Evolutionary conservation across 2,888 invertebrate genomes (phyloP).

Genomic region (Podabrus alpinus): DNA sequence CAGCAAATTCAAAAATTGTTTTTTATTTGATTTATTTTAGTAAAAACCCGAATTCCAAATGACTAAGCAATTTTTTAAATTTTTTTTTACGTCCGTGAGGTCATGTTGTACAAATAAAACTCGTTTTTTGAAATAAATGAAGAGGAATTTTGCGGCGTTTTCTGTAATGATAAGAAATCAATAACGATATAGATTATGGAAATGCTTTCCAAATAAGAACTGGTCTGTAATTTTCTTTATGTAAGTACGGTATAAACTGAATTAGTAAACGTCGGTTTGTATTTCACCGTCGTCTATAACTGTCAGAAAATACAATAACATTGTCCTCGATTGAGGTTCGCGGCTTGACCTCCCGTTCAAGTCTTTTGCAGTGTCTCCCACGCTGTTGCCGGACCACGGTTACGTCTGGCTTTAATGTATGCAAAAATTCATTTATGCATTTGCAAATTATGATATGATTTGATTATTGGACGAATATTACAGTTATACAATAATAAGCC

Average conservation of each 20-base stretch:
- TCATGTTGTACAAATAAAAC: not conserved
- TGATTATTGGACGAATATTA: constrained; percentile 47
- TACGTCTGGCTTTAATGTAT: constrained; percentile 35
- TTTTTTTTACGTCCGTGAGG: not conserved
- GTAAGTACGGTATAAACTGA: not conserved
- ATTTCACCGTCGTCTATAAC: constrained; percentile 21
- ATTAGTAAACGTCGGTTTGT: not conserved
- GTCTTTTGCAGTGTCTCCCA: constrained; percentile 42
- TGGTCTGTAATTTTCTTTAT: not conserved
- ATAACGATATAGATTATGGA: not conserved
- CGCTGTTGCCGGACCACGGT: constrained; percentile 36
- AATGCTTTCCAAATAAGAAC: not conserved
- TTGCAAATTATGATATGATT: constrained; percentile 41
- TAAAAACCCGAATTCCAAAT: not conserved
- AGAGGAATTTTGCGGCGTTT: not conserved
- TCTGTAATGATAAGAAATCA: not conserved
- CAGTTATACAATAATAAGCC: constrained; percentile 41
- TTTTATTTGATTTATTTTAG: not conserved
- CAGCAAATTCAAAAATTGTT: not conserved
- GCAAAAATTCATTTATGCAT: constrained; percentile 35
- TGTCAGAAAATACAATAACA: constrained; percentile 32
- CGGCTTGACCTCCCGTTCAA: constrained; percentile 48
- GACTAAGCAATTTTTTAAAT: not conserved
- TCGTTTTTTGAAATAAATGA: not conserved
- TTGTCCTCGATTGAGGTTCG: constrained; percentile 37